These are phyloP conservation scores for Miopithecus talapoin DNA, from an alignment of 2,797 vertebrate genomes.

Conservation along the genomic window DNA sequence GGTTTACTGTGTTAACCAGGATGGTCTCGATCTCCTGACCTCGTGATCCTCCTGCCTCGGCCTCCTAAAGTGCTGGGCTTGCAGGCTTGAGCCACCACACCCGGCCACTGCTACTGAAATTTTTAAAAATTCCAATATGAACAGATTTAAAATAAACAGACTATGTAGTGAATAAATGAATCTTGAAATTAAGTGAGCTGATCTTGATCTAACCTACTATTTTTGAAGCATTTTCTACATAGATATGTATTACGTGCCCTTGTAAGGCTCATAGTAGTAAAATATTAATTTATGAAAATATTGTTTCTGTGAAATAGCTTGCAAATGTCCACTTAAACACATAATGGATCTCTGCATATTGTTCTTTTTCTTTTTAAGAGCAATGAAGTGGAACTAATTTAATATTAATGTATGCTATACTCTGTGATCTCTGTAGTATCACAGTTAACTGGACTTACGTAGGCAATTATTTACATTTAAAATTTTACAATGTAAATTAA, in stretches of 20 bases:
- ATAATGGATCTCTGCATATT: not conserved
- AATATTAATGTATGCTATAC: not conserved
- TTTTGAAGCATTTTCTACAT: not conserved
- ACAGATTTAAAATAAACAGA: not conserved
- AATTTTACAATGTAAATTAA: not conserved
- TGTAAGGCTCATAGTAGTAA: not conserved
- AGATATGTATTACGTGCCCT: not conserved
- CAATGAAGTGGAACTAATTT: not conserved
- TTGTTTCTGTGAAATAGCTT: slow-evolving; percentile 1
- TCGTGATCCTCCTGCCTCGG: too few species aligned
- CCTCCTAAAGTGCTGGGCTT: too few species aligned
- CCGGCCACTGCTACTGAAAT: not conserved
- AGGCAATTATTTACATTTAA: slow-evolving; percentile 27
- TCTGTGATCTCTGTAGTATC: not conserved
- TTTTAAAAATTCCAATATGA: not conserved
- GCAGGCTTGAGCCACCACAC: too few species aligned
- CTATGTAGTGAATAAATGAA: not conserved
- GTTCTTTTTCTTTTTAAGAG: not conserved
- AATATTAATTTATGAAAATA: slow-evolving; percentile 22
- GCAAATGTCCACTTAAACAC: not conserved
- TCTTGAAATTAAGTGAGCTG: not conserved
- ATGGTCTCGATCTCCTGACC: too few species aligned
- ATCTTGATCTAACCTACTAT: not conserved
- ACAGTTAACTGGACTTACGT: not conserved
- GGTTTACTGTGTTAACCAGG: too few species aligned